phyloP scores from a whole-genome alignment of 2,888 invertebrate species.

The Oxytorus armatus region DNA sequence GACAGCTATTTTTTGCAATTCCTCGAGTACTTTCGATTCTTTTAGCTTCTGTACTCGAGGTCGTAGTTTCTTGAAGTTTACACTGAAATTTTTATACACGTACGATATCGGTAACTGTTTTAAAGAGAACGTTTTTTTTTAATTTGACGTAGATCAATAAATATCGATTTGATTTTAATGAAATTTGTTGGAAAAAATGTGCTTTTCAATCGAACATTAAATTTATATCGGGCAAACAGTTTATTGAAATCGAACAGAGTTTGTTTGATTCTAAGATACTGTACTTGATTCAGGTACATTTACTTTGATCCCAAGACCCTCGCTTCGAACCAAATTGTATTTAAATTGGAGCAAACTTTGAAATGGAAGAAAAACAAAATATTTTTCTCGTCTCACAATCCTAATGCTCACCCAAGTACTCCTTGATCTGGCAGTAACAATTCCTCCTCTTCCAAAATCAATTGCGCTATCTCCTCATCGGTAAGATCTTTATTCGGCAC shows the following conservation, averaged over 20 bases:
- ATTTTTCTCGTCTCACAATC: background rate
- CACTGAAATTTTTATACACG: constrained; percentile 83
- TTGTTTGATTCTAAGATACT: too few species aligned
- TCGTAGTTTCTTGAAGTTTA: constrained; percentile 89
- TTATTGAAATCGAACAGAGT: too few species aligned
- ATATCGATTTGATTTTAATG: too few species aligned
- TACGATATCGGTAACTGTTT: background rate
- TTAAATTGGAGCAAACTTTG: background rate
- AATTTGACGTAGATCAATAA: too few species aligned
- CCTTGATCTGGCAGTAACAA: constrained; percentile 88
- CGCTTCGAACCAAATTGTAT: too few species aligned
- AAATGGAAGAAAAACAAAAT: background rate
- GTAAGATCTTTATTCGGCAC: constrained; percentile 85
- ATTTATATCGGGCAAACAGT: too few species aligned
- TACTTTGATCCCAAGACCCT: too few species aligned
- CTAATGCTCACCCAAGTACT: constrained; percentile 87
- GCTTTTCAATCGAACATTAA: too few species aligned
- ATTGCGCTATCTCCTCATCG: constrained; percentile 89
- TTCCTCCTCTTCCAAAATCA: constrained; percentile 89
- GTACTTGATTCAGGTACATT: too few species aligned
- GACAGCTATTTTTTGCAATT: constrained; percentile 79
- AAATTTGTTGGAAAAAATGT: too few species aligned
- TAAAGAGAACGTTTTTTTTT: background rate
- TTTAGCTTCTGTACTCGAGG: constrained; percentile 88
- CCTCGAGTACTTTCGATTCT: constrained; percentile 89